Base-by-base conservation (phyloP, 1,140 invertebrate genomes). In the Ditylenchus dipsaci region DNA sequence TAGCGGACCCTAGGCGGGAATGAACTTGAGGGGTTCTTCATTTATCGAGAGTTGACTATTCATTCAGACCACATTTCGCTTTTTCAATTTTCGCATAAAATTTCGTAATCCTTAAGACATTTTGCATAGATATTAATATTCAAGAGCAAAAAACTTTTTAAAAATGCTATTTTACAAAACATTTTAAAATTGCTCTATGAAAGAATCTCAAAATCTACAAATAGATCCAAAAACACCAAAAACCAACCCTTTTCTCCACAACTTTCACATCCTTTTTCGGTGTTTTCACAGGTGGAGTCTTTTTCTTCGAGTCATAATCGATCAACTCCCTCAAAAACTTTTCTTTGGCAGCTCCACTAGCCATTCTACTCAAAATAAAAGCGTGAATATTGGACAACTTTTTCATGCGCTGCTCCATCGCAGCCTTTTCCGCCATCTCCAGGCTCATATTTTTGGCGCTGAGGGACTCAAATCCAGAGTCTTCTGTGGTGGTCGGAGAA, bases 321-420 rank as follows among this genome's bases (percentile, higher is more conserved):
- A 80, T 73, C 29, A 80, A 71, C 53, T 76, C 68, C 9, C 65
- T 29, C 49, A 81, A 47, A 64, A 78, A 74, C 47, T 72, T 71
- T 27, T 80, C 76, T 53, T 77, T 76, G 11, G 74, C 74, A 21
- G 64, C 71, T 19, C 79, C 75, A 53, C 56, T 65, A 17, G 78
- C 77, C 45, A 80, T 57, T 60, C 68, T 60, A 23, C 59, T 68
- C 19, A 78, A 45, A 47, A 80, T 74, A 61, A 80, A 80, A 27
- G 59, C 62, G 60, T 79, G 66, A 13, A 68, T 64, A 27, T 53
- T 53, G 49, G 49, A 53, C 23, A 53, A 53, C 8, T 19, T 21
- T 15, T 17, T 53, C n/a, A 53, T 53, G 3, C 15, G n/a, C n/a
- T 19, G 49, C 49, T 21, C n/a, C 15, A 53, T 53, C 49, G 11